Base-by-base conservation (phyloP, 2,888 invertebrate species). In the Imbricaverruca yamaguchii region DNA sequence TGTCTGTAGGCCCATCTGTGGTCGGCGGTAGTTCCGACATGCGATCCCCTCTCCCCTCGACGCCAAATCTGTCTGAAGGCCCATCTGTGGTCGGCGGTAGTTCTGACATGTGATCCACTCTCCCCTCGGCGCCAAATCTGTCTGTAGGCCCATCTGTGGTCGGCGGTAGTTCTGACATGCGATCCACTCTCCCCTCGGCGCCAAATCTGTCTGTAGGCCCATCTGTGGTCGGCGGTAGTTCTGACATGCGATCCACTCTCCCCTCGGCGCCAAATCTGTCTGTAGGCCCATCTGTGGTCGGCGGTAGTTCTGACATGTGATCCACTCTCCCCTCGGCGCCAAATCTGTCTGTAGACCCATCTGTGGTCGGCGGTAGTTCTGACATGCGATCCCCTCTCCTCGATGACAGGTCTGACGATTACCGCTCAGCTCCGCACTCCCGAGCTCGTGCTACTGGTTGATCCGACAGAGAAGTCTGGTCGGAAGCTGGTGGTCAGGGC, bases 361-460 rank as follows among this genome's bases (percentile, higher is more conserved):
- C 39, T 39, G 39, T 39, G 2, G 39, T 39, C 23, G 23, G 23
- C 23, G 65, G 23, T 39, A 7, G 25, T 3, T 15, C 39, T 13
- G 69, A 11, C 6, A 1, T 15, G 39, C 39, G n/a, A 39, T 6
- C 12, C 63, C 85, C 85, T 59, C 85, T 85, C 83, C 87, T 87
- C 80, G 87, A 90, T 88, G 90, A 53, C 88, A 84, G 92, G 92
- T 79, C 87, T 93, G 57, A 91, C 92, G 1, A 88, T 94, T 84
- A 92, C 92, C 0, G 88, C 93, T 55, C 91, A 93, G 85, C 90
- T 94, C 84, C 91, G 93, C 59, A 91, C 92, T 85, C 94, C 94
- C 0, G 94, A 94, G 87, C 89, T 94, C 80, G 91, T 93, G 87
- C 89, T 94, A 84, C 91, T 93, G 86, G 92, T 92, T 0, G 87